A percentile compares a stretch with the other conserved stretches of the same genome.
Conservation (phyloP, 2,113 vertebrate genomes). For the Porphyrio hochstetteri region DNA sequence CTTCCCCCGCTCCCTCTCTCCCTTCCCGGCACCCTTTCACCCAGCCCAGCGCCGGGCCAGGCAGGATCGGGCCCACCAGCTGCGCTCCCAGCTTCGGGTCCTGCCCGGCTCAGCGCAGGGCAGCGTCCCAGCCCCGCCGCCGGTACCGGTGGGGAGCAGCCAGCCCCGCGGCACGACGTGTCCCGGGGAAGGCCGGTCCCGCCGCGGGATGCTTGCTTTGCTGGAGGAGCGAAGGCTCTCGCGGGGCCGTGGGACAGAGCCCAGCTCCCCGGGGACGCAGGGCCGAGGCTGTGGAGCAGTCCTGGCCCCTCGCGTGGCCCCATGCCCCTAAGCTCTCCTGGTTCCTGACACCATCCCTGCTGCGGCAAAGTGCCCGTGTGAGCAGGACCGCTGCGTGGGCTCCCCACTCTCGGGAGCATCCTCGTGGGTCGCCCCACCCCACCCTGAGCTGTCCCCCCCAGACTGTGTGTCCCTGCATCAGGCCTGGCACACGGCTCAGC, state of each 20-base stretch:
- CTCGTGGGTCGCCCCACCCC: not conserved
- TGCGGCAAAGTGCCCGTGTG: accelerated
- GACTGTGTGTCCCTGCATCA: not conserved
- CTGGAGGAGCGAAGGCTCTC: not conserved
- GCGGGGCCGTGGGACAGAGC: not conserved
- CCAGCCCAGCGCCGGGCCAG: not conserved
- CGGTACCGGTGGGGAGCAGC: not conserved
- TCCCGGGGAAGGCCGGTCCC: no score
- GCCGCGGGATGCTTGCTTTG: no score
- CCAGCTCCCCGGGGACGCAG: not conserved
- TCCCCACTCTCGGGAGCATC: not conserved
- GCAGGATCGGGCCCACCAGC: no score
- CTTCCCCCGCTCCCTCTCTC: no score
- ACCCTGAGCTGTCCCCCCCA: not conserved
- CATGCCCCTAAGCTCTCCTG: not conserved
- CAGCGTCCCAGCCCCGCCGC: no score
- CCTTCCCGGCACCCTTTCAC: no score
- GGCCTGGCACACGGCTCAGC: not conserved
- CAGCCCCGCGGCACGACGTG: not conserved
- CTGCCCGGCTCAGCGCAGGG: not conserved
- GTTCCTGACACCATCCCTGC: not conserved
- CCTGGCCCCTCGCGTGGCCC: not conserved
- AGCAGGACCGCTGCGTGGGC: not conserved
- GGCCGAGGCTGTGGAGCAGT: not conserved
- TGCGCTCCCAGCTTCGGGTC: not conserved